phyloP scores from a whole-genome alignment of 2,888 invertebrate species.

The Synanthedon andrenaeformis region DNA sequence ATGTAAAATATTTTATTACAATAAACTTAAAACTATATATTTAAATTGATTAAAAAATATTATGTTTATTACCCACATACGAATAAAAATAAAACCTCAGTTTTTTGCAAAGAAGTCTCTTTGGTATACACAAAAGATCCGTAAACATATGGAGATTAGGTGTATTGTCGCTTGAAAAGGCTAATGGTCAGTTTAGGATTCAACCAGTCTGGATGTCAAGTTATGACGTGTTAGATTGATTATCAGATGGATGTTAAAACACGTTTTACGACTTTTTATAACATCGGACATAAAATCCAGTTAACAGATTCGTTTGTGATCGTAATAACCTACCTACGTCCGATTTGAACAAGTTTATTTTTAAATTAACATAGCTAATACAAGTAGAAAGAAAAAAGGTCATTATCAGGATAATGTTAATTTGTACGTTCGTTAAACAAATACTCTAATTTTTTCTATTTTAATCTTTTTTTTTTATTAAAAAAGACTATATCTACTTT shows the following conservation, averaged over 20 bases:
- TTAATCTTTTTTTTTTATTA: too few species aligned
- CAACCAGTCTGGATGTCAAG: constrained; percentile 64
- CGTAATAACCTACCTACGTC: constrained; percentile 4
- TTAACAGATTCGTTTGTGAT: constrained; percentile 54
- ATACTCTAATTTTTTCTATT: too few species aligned
- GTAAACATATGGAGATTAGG: not conserved
- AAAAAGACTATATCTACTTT: too few species aligned
- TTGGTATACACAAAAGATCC: too few species aligned
- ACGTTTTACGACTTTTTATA: constrained; percentile 67
- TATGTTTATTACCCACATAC: too few species aligned
- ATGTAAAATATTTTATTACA: too few species aligned
- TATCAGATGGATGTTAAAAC: constrained; percentile 72
- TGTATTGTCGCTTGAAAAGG: constrained; percentile 14
- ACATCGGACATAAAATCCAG: constrained; percentile 49
- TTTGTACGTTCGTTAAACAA: not conserved
- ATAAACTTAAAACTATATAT: too few species aligned
- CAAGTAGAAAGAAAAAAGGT: not conserved
- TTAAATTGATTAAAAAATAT: too few species aligned
- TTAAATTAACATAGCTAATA: not conserved
- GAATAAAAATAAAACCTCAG: too few species aligned
- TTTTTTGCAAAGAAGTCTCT: too few species aligned
- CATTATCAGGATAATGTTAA: not conserved
- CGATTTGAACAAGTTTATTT: not conserved
- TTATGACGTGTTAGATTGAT: constrained; percentile 73
- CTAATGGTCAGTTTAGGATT: constrained; percentile 37